These are phyloP conservation scores for Caenorhabditis sulstoni DNA, from an alignment of 2,888 invertebrate genomes.

Conservation along the genomic window DNA sequence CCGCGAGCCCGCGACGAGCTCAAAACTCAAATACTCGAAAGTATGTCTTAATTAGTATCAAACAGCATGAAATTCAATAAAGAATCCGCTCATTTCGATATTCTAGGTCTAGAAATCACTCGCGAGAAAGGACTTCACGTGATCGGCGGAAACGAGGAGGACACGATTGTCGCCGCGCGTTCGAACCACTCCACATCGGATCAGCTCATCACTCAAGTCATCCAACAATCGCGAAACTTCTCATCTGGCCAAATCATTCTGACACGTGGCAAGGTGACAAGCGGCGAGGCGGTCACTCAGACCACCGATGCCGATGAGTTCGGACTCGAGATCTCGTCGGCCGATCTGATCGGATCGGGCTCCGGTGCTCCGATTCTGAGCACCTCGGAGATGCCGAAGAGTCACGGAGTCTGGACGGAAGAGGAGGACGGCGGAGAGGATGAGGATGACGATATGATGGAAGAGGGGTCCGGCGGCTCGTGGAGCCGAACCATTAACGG, in stretches of 20 bases:
- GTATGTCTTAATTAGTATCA: too few species aligned
- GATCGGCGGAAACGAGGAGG: conserved; percentile 58
- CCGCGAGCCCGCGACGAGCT: too few species aligned
- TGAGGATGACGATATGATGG: conserved; percentile 59
- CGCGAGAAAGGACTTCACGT: conserved; percentile 63
- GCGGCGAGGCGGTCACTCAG: conserved; percentile 50
- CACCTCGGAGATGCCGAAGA: not conserved
- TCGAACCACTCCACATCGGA: conserved; percentile 49
- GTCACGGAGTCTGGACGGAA: conserved; percentile 31
- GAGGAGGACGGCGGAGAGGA: conserved; percentile 28
- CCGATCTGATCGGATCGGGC: conserved; percentile 29
- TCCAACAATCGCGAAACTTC: conserved; percentile 61
- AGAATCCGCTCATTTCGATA: not conserved
- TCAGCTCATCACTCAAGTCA: conserved; percentile 47
- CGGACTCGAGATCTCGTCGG: conserved; percentile 56
- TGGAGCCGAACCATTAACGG: conserved; percentile 36
- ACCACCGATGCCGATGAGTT: conserved; percentile 39
- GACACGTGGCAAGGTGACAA: conserved; percentile 56
- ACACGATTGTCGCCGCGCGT: conserved; percentile 35
- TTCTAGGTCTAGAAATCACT: conserved; percentile 58
- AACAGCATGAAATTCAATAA: too few species aligned
- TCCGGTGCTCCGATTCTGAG: conserved; percentile 16
- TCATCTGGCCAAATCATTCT: conserved; percentile 70
- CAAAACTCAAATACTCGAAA: too few species aligned
- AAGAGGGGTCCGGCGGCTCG: conserved; percentile 43